These are phyloP conservation scores for Upupa epops DNA, from an alignment of 2,113 vertebrate species.

Conservation along the genomic window DNA sequence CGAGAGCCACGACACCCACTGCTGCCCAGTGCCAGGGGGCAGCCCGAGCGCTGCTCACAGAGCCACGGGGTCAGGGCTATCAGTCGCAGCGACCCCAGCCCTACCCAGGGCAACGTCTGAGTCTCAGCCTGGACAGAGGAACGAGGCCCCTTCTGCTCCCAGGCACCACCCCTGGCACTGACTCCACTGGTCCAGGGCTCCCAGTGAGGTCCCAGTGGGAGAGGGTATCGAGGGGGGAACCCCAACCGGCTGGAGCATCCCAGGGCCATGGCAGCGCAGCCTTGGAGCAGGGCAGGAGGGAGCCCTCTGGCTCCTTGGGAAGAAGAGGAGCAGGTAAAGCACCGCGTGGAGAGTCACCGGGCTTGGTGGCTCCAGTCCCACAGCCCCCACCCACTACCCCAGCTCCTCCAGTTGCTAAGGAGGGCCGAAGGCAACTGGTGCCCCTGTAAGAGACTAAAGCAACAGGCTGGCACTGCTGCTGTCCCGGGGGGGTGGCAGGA, in stretches of 20 bases:
- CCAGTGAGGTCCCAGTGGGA: not conserved
- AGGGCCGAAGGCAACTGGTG: not conserved
- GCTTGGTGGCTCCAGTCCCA: too few species aligned
- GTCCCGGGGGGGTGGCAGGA: not conserved
- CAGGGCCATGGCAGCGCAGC: too few species aligned
- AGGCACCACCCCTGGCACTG: not conserved
- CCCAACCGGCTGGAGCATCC: too few species aligned
- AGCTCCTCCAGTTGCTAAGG: too few species aligned
- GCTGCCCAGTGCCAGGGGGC: too few species aligned
- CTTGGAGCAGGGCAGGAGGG: not conserved
- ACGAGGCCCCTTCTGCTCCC: not conserved
- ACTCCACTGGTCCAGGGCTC: not conserved
- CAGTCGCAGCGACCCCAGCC: not conserved
- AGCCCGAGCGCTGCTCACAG: too few species aligned
- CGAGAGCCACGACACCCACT: not conserved
- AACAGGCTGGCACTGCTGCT: not conserved
- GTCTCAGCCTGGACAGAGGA: not conserved
- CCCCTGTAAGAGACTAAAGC: not conserved
- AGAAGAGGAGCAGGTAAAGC: not conserved
- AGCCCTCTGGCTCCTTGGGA: not conserved
- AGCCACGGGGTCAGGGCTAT: not conserved
- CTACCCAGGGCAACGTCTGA: not conserved
- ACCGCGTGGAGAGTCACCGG: not conserved
- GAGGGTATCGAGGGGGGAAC: not conserved
- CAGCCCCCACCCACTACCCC: too few species aligned